Percentiles rank a stretch among this genome's conserved stretches.
phyloP scores from a whole-genome alignment of 2,797 vertebrate species.

The Eulemur albifrons region DNA sequence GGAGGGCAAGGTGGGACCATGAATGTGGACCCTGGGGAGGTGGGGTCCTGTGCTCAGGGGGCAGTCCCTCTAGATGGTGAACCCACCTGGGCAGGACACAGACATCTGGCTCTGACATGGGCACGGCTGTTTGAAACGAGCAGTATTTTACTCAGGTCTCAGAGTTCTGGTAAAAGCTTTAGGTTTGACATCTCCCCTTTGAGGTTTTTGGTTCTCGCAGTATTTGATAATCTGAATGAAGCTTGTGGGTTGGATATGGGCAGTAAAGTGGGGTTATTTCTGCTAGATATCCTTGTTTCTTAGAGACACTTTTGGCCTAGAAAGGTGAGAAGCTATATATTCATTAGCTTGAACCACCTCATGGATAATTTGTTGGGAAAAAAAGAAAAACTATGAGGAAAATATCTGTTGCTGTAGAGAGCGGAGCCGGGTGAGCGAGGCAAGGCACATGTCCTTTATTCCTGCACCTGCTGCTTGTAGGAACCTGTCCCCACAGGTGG shows the following conservation, averaged over 20 bases:
- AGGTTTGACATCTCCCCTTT: neutral
- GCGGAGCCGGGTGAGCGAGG: neutral
- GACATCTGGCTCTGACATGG: neutral
- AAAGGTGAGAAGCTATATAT: neutral
- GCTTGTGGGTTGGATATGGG: neutral
- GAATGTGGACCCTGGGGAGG: neutral
- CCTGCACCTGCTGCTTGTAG: neutral
- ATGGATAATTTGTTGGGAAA: neutral
- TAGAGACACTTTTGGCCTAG: neutral
- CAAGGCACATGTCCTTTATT: neutral
- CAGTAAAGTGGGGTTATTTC: neutral
- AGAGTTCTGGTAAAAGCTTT: neutral
- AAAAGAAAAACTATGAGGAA: neutral
- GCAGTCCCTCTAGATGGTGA: neutral
- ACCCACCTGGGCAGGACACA: accelerated
- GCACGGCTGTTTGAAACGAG: accelerated
- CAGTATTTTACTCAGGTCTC: neutral
- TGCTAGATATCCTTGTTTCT: neutral
- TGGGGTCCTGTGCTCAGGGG: accelerated
- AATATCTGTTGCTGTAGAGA: neutral
- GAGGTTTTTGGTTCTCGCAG: neutral
- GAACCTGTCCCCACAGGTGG: accelerated
- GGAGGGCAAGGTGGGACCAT: neutral
- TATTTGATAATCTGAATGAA: neutral
- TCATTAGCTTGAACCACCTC: neutral